phyloP scores from a whole-genome alignment of 1,140 invertebrate species.

The Rhyacophila brunnea region DNA sequence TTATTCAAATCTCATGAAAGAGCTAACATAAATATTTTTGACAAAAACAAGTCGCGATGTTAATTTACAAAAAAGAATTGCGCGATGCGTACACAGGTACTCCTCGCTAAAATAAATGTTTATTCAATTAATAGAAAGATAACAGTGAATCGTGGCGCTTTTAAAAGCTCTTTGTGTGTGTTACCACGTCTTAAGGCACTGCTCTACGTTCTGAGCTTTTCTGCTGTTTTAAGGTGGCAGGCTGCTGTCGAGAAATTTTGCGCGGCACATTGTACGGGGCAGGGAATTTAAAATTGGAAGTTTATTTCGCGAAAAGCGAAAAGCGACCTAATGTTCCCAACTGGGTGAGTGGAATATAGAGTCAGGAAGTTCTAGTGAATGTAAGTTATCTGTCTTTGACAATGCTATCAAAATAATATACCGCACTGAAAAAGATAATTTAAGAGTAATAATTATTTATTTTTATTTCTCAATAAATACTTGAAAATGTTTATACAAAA shows the following conservation, averaged over 20 bases:
- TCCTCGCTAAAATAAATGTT: background rate
- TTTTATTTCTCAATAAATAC: too few species aligned
- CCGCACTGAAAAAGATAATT: too few species aligned
- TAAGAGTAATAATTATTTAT: too few species aligned
- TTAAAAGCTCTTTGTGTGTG: too few species aligned
- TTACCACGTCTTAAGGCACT: too few species aligned
- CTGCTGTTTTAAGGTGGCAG: background rate
- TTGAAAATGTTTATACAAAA: too few species aligned
- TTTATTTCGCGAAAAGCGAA: slow-evolving; percentile 15
- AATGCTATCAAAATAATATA: too few species aligned
- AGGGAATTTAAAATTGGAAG: slow-evolving; percentile 24
- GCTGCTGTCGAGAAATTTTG: slow-evolving; percentile 11
- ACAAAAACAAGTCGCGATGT: background rate
- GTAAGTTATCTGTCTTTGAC: too few species aligned
- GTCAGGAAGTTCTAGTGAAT: too few species aligned
- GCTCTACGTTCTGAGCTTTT: too few species aligned
- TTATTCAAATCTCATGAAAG: background rate
- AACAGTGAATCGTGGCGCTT: background rate
- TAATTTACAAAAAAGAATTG: too few species aligned
- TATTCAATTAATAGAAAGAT: background rate
- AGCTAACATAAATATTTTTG: background rate
- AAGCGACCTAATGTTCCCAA: slow-evolving; percentile 13
- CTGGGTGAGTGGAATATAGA: background rate
- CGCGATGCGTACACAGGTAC: background rate
- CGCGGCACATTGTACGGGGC: slow-evolving; percentile 14